Base-by-base conservation (phyloP, 2,888 invertebrate species). In the Melipona beecheii region DNA sequence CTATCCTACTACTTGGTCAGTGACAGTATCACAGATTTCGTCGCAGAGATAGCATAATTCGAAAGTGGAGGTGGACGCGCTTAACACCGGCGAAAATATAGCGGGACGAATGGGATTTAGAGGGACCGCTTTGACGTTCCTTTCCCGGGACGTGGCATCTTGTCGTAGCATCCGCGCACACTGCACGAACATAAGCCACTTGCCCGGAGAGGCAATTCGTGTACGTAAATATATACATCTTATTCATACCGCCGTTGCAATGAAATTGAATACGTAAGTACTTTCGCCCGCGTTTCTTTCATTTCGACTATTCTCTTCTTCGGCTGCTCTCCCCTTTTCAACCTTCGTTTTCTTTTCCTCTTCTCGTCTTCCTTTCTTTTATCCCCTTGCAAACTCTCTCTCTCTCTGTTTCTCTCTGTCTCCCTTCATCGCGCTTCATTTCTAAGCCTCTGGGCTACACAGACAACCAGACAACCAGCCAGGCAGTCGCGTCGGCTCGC, bases 211-310 rank as follows among this genome's bases (percentile, higher is more conserved):
- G 78, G 75, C 86, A 87, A 82, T 85, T 78, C 81, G 81, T 71
- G 71, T 77, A 86, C 78, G 69, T 78, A 84, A 84, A 70, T 58
- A 31, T 60, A 84, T 68, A 80, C 82, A 74, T 81, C 78, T 85
- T 76, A 81, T 87, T 85, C 86, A 83, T 86, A 74, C 27, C 77
- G 69, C 74, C 68, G 66, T 82, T 76, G 79, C 65, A 84, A 75
- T 68, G 82, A 84, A 87, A 87, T 86, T 80, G 84, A 87, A 86
- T 87, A 78, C 77, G 72, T 43, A 43, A 43, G 43, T 79, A 83
- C 75, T 78, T 82, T 31, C 50, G 31, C 70, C 64, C 13, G 21
- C 69, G 60, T 73, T 60, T 62, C 65, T 66, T 75, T 76, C 87
- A 85, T 84, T 83, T 76, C 76, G 60, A 49, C 73, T 73, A 68